These are phyloP conservation scores for Clarias batrachus DNA, from an alignment of 2,113 vertebrate species.

Conservation along the genomic window DNA sequence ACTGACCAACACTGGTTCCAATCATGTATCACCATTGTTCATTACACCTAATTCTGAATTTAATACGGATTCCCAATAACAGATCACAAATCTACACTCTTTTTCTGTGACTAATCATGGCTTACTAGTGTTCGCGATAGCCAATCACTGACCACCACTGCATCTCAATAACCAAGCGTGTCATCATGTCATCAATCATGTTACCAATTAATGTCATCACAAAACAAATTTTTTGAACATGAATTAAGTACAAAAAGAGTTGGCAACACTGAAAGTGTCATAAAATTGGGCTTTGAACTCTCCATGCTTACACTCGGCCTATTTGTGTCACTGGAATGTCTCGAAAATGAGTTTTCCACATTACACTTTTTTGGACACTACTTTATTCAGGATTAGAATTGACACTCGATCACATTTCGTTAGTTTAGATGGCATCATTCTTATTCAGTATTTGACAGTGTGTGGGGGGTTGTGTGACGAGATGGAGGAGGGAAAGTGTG, in stretches of 20 bases:
- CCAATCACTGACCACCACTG: background rate
- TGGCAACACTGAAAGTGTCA: background rate
- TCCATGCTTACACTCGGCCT: background rate
- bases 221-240: background rate
- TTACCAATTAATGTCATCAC: background rate
- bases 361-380: background rate
- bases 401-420: slow-evolving; percentile 48
- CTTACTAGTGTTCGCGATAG: background rate
- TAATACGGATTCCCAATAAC: background rate
- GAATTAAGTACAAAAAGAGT: background rate
- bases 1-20: background rate
- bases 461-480: background rate
- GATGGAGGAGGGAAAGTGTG: background rate
- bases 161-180: too few relatives aligned
- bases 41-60: background rate
- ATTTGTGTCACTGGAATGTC: slow-evolving; percentile 7
- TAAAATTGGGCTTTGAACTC: background rate
- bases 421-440: slow-evolving; percentile 34
- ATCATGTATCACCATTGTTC: background rate
- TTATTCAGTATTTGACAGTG: background rate
- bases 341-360: background rate
- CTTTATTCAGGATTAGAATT: slow-evolving; percentile 38
- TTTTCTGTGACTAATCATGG: background rate
- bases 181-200: too few relatives aligned
- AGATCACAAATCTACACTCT: background rate